Conservation (phyloP, 2,113 vertebrate genomes). For the Passer montanus region DNA sequence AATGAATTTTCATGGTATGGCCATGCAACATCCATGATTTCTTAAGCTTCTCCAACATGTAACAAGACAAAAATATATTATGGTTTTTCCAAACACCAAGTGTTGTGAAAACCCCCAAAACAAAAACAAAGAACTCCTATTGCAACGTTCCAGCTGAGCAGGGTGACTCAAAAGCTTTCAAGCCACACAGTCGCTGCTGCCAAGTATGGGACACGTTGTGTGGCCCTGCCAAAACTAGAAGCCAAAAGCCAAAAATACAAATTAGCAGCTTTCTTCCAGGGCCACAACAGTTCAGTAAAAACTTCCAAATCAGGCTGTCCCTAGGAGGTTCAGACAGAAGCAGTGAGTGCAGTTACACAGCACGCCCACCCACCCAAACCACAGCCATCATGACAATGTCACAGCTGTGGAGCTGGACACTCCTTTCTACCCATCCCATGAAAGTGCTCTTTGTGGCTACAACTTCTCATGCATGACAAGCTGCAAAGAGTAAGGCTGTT, state of each 20-base stretch:
- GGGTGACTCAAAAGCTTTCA: slow-evolving; percentile 43
- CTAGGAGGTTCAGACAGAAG: background rate
- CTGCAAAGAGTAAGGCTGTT: background rate
- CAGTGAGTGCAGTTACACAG: background rate
- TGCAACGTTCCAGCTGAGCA: slow-evolving; percentile 25
- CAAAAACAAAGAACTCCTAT: background rate
- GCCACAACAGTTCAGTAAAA: background rate
- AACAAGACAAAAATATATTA: background rate
- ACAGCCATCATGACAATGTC: rapidly evolving
- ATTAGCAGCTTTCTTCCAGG: slow-evolving; percentile 40
- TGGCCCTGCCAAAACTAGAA: slow-evolving; percentile 36
- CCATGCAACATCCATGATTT: rapidly evolving
- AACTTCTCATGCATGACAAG: rapidly evolving
- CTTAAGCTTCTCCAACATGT: background rate
- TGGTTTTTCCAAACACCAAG: background rate
- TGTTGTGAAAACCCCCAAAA: slow-evolving; percentile 1
- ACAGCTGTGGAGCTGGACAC: background rate
- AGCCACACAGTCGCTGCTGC: background rate
- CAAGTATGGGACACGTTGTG: slow-evolving; percentile 14
- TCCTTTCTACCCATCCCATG: background rate
- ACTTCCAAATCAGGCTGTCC: background rate
- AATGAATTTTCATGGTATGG: rapidly evolving
- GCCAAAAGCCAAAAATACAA: slow-evolving; percentile 53
- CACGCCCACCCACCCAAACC: background rate
- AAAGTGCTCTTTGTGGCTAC: background rate